Conservation (phyloP, 2,113 vertebrate genomes). For the Taurulus bubalis region DNA sequence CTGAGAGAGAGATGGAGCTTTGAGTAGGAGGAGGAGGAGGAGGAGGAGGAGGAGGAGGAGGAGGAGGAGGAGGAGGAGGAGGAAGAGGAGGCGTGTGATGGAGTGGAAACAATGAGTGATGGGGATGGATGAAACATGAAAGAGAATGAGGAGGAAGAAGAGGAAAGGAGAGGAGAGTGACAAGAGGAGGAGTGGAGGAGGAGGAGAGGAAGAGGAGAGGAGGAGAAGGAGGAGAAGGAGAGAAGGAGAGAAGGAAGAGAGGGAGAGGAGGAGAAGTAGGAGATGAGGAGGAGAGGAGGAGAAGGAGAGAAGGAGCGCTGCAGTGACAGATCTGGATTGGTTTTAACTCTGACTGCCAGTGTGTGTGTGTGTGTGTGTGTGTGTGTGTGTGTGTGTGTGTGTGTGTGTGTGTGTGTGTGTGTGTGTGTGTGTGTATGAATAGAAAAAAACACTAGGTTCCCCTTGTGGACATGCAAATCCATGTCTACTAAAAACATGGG, state of each 20-base stretch:
- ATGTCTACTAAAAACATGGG: neutral
- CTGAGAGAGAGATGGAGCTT: constrained; percentile 30
- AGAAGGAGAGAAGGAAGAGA: neutral
- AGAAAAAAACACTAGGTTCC: constrained; percentile 27
- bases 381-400: constrained; percentile 6
- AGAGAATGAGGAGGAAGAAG: neutral
- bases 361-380: constrained; percentile 27
- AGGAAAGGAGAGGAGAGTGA: neutral
- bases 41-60: neutral
- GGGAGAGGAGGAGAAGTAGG: too few species aligned
- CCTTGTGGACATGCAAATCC: constrained; percentile 14
- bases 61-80: neutral
- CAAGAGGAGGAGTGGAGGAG: neutral
- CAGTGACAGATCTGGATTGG: constrained; percentile 13
- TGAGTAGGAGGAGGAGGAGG: neutral
- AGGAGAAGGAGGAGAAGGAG: neutral
- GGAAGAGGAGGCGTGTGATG: neutral
- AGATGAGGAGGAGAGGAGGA: neutral
- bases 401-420: too few species aligned
- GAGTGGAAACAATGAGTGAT: constrained; percentile 1
- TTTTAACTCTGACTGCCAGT: constrained; percentile 23
- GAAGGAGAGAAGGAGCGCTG: neutral
- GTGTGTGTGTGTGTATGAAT: constrained; percentile 5
- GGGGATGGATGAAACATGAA: neutral
- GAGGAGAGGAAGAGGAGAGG: neutral